Conservation (phyloP, 1,140 invertebrate species). For the Hylaeus volcanicus region DNA sequence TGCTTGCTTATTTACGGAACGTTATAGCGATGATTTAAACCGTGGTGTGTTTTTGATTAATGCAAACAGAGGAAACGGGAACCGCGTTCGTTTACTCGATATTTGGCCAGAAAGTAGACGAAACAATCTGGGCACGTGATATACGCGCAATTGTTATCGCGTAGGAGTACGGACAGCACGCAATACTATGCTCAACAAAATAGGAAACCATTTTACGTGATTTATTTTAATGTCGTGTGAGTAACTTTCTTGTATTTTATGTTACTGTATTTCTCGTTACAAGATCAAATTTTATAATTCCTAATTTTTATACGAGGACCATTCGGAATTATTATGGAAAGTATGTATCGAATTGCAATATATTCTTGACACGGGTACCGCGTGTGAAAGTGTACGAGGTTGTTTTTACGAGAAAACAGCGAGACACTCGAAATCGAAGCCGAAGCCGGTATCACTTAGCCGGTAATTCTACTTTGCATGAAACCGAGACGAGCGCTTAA, state of each 20-base stretch:
- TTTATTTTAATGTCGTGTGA: too few relatives aligned
- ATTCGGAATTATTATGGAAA: too few relatives aligned
- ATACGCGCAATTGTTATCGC: not conserved
- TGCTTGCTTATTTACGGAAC: constrained; percentile 35
- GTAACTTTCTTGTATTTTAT: too few relatives aligned
- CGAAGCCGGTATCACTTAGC: constrained; percentile 52
- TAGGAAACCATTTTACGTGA: too few relatives aligned
- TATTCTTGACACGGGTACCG: too few relatives aligned
- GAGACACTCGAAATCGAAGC: constrained; percentile 32
- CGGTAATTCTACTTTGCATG: constrained; percentile 51
- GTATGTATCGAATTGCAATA: too few relatives aligned
- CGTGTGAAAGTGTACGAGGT: not conserved
- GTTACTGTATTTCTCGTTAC: too few relatives aligned
- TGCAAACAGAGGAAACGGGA: constrained; percentile 12
- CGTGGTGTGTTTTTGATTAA: constrained; percentile 26
- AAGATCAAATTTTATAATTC: too few relatives aligned
- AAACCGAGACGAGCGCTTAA: constrained; percentile 50
- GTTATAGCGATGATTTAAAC: constrained; percentile 9
- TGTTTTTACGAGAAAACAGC: constrained; percentile 29
- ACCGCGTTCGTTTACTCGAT: not conserved
- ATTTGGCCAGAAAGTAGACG: not conserved
- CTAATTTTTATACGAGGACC: too few relatives aligned
- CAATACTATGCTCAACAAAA: too few relatives aligned
- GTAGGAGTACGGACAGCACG: too few relatives aligned
- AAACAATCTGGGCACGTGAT: not conserved